Conservation (phyloP, 2,113 vertebrate species). For the Piprites chloris region DNA sequence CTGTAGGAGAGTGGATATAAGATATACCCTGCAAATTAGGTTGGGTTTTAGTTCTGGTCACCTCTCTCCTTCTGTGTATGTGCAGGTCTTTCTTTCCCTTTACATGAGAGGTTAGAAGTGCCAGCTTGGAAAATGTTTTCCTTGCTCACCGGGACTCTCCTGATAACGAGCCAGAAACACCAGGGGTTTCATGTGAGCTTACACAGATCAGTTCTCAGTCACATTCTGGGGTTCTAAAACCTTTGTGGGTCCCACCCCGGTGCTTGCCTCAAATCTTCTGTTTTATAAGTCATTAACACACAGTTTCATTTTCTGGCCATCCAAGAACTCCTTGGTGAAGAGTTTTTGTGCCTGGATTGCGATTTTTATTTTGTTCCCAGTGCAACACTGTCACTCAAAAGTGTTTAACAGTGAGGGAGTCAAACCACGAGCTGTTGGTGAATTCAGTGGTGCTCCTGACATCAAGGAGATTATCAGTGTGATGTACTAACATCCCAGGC, state of each 20-base stretch:
- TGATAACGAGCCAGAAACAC: background rate
- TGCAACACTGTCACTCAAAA: background rate
- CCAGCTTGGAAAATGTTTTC: background rate
- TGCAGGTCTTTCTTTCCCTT: background rate
- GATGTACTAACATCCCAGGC: background rate
- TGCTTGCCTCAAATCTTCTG: background rate
- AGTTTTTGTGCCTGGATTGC: background rate
- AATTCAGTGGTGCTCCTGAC: background rate
- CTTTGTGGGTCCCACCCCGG: background rate
- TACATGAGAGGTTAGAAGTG: background rate
- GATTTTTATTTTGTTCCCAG: background rate
- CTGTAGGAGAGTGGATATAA: background rate
- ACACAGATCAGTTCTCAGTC: background rate
- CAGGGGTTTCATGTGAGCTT: background rate
- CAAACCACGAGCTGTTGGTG: background rate
- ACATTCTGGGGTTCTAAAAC: background rate
- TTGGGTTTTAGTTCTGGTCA: background rate
- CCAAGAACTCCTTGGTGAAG: background rate
- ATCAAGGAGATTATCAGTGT: background rate
- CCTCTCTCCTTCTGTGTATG: background rate
- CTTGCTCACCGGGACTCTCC: fast-evolving
- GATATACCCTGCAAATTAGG: fast-evolving
- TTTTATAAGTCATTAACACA: background rate
- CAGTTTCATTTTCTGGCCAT: background rate
- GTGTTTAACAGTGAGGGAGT: background rate